Evolutionary conservation across 2,113 vertebrate genomes (phyloP).

Genomic region (Eudyptes chrysolophus): DNA sequence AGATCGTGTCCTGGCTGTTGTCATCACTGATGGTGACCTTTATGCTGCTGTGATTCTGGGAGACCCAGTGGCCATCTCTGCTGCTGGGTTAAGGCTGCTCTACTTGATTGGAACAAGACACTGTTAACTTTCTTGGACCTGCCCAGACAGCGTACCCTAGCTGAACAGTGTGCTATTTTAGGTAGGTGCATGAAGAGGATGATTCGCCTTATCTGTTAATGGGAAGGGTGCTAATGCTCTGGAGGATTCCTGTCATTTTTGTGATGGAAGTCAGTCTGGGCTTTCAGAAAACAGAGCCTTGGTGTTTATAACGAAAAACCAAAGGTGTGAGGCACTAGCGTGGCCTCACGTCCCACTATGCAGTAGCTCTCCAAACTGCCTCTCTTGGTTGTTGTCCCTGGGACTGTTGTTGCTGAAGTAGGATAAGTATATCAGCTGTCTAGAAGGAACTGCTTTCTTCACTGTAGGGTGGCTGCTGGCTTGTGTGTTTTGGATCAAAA

Average conservation of each 20-base stretch:
- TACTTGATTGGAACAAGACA: background rate
- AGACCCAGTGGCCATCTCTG: background rate
- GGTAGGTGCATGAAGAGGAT: background rate
- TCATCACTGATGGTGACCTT: background rate
- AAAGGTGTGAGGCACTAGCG: background rate
- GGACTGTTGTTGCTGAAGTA: background rate
- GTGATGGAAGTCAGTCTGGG: background rate
- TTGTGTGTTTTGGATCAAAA: background rate
- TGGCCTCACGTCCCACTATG: background rate
- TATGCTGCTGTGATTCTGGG: background rate
- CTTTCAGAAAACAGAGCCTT: background rate
- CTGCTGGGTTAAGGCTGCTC: background rate
- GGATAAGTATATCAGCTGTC: background rate
- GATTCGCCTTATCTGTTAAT: background rate
- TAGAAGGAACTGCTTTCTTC: background rate
- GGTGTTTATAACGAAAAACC: background rate
- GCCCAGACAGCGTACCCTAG: background rate
- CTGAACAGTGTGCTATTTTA: background rate
- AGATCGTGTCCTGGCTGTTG: background rate
- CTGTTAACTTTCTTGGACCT: background rate
- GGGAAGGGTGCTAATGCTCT: background rate
- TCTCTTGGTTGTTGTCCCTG: background rate
- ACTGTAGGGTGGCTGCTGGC: background rate
- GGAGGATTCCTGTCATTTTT: background rate
- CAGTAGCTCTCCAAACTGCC: background rate